Percentiles rank a stretch among this genome's conserved stretches.
Conservation (phyloP, 2,797 vertebrate species). For the Acomys russatus region DNA sequence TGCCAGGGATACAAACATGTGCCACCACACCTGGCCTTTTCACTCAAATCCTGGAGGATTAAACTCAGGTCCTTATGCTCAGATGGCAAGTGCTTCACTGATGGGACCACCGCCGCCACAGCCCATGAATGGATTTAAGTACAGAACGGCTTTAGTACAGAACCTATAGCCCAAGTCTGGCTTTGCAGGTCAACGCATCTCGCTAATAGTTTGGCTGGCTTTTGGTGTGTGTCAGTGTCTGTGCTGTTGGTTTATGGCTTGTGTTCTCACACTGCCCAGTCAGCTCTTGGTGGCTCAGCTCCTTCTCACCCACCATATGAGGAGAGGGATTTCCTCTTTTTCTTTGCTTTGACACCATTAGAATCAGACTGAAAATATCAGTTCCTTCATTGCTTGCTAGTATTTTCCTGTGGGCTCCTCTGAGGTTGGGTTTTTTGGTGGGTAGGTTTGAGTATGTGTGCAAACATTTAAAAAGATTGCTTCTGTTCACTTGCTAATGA, state of each 20-base stretch:
- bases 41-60: not conserved
- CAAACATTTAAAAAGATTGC: conserved; percentile 41
- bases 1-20: not conserved
- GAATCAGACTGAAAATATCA: conserved; percentile 69
- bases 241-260: not conserved
- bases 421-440: conserved; percentile 54
- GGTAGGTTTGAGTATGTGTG: conserved; percentile 17
- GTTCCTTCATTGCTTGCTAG: conserved; percentile 47
- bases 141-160: not conserved
- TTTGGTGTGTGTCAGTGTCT: not conserved
- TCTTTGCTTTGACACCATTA: conserved; percentile 53
- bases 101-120: not conserved
- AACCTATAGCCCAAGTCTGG: not conserved
- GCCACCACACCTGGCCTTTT: not conserved
- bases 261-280: not conserved
- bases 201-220: not conserved
- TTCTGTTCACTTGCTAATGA: conserved; percentile 9
- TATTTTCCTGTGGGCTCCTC: conserved; percentile 34
- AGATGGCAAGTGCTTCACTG: not conserved
- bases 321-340: conserved; percentile 47
- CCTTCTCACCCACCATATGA: conserved; percentile 1
- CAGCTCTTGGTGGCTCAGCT: not conserved
- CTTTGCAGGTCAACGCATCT: not conserved
- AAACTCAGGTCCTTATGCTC: not conserved
- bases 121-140: not conserved